Evolutionary conservation across 2,888 invertebrate species (phyloP).

Genomic region (Actias luna): DNA sequence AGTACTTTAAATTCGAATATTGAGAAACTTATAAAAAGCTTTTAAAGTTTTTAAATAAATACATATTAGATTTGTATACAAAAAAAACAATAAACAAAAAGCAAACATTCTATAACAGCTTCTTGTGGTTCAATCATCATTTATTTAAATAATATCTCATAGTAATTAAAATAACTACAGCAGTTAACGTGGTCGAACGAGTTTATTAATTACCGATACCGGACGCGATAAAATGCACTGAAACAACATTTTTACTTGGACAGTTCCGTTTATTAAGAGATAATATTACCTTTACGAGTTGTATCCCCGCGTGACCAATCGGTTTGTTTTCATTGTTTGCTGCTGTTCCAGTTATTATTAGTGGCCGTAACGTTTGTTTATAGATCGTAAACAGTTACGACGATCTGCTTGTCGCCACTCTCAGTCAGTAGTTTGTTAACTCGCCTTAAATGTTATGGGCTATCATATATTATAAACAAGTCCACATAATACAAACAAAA

Average conservation of each 20-base stretch:
- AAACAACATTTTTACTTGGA: conserved; percentile 69
- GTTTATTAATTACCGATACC: conserved; percentile 60
- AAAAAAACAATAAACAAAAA: too few relatives aligned
- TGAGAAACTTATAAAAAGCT: background rate
- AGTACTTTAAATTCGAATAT: background rate
- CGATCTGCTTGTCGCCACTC: conserved; percentile 73
- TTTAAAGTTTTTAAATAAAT: background rate
- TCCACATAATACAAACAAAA: conserved; percentile 62
- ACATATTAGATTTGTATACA: too few relatives aligned
- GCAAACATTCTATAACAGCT: background rate
- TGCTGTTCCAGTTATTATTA: conserved; percentile 80
- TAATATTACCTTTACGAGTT: conserved; percentile 78
- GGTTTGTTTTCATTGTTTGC: conserved; percentile 75
- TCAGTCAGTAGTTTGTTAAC: conserved; percentile 69
- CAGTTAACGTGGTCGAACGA: conserved; percentile 52
- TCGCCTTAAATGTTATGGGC: conserved; percentile 65
- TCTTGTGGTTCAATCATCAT: background rate
- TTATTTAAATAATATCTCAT: conserved; percentile 23
- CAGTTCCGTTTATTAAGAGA: conserved; percentile 77
- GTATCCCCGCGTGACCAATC: conserved; percentile 61
- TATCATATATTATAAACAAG: conserved; percentile 70
- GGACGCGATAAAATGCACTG: conserved; percentile 61
- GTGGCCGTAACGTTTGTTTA: conserved; percentile 78
- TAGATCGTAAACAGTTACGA: conserved; percentile 75
- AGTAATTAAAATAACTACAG: conserved; percentile 39